Evolutionary conservation across 2,888 invertebrate genomes (phyloP).

Genomic region (Cosmopolites sordidus): DNA sequence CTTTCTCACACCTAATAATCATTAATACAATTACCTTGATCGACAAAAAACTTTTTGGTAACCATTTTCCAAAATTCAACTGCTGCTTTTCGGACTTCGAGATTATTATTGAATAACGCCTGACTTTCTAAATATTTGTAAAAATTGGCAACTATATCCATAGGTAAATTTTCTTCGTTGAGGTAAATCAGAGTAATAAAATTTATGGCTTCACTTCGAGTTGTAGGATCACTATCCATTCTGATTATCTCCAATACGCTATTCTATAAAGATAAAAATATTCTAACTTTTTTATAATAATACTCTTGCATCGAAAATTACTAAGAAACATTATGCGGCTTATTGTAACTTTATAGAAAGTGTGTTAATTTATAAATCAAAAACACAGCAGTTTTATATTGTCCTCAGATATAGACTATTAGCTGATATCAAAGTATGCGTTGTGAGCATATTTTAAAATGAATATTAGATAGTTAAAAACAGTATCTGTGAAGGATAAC

Average conservation of each 20-base stretch:
- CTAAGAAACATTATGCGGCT: too few species aligned
- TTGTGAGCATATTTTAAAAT: too few species aligned
- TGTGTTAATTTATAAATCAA: too few species aligned
- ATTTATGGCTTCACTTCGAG: constrained; percentile 9
- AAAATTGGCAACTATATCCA: constrained; percentile 6
- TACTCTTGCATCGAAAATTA: too few species aligned
- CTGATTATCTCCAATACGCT: constrained; percentile 10
- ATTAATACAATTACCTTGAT: constrained; percentile 10
- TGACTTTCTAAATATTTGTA: constrained; percentile 11
- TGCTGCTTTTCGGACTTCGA: constrained; percentile 8
- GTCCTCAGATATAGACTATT: too few species aligned
- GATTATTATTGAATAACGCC: constrained; percentile 1
- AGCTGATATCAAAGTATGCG: too few species aligned
- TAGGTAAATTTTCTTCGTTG: constrained; percentile 4
- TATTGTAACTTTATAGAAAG: too few species aligned
- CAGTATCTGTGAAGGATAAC: too few species aligned
- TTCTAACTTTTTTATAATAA: too few species aligned
- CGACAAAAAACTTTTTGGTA: constrained; percentile 2
- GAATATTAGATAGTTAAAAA: too few species aligned
- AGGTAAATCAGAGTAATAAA: constrained; percentile 7
- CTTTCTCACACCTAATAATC: neutral
- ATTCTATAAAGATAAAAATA: constrained; percentile 1
- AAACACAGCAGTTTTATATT: too few species aligned
- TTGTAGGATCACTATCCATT: constrained; percentile 4
- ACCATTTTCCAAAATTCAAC: constrained; percentile 14